Evolutionary conservation across 2,113 vertebrate genomes (phyloP).

Genomic region (Ginglymostoma cirratum): DNA sequence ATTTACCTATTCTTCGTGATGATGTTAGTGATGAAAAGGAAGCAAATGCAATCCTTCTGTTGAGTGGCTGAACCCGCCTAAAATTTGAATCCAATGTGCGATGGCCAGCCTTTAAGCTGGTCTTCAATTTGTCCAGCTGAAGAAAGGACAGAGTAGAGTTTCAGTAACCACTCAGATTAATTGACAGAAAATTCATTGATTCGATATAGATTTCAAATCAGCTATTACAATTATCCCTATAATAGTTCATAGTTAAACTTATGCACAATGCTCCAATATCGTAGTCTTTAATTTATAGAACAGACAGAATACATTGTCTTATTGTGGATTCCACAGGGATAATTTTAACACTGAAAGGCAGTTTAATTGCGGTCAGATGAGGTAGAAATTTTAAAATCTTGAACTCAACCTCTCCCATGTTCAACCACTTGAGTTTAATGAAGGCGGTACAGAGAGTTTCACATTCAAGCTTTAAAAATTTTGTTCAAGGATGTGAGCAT

Average conservation of each 20-base stretch:
- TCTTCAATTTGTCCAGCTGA: neutral
- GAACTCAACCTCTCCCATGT: neutral
- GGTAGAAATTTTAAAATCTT: neutral
- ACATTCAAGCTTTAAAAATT: neutral
- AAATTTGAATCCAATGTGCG: neutral
- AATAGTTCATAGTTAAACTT: neutral
- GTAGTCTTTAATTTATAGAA: neutral
- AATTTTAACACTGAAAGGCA: neutral
- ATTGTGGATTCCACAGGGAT: neutral
- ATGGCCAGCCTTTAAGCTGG: neutral
- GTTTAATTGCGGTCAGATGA: neutral
- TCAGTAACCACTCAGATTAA: constrained; percentile 14
- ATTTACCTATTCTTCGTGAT: neutral
- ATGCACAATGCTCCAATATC: neutral
- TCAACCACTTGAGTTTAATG: neutral
- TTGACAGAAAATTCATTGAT: neutral
- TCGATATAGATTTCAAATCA: no score
- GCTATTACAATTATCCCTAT: neutral
- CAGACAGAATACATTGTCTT: neutral
- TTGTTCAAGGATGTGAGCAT: no score
- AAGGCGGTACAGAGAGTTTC: neutral
- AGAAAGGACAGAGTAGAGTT: neutral
- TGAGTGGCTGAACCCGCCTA: neutral
- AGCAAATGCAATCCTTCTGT: constrained; percentile 6
- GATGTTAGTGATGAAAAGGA: neutral